These are phyloP conservation scores for Reticulitermes speratus DNA, from an alignment of 1,140 invertebrate genomes.

Conservation along the genomic window DNA sequence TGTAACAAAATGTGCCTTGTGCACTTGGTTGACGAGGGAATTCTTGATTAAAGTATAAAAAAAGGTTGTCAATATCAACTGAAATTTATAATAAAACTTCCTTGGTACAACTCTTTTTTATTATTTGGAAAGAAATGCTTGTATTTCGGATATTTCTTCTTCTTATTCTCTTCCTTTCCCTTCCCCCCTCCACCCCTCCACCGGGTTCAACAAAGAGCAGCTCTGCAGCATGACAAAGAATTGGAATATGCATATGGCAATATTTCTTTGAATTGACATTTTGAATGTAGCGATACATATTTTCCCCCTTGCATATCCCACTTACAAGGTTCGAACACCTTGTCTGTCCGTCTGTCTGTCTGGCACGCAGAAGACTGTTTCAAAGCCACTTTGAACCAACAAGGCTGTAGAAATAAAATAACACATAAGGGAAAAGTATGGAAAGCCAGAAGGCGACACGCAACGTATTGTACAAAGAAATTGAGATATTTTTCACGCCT, in stretches of 20 bases:
- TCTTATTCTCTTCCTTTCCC: too few species aligned
- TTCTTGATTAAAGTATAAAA: too few species aligned
- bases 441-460: not conserved
- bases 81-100: not conserved
- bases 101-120: not conserved
- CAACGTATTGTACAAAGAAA: not conserved
- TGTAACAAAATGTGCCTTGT: too few species aligned
- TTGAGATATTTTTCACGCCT: not conserved
- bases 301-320: not conserved
- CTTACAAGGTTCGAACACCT: not conserved
- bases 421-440: not conserved
- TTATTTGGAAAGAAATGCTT: not conserved
- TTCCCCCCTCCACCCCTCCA: not conserved
- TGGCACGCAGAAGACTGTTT: not conserved
- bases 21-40: too few species aligned
- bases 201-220: not conserved
- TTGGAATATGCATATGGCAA: not conserved
- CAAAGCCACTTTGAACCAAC: not conserved
- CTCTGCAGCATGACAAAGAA: not conserved
- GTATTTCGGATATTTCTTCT: not conserved
- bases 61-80: not conserved
- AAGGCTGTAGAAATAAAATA: not conserved
- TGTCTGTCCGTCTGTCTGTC: not conserved
- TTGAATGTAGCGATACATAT: not conserved
- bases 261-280: constrained; percentile 7